Evolutionary conservation across 2,797 vertebrate species (phyloP), one percentile per base, ranked within the genome.

Genomic region (Schizothorax lantsangensis): DNA sequence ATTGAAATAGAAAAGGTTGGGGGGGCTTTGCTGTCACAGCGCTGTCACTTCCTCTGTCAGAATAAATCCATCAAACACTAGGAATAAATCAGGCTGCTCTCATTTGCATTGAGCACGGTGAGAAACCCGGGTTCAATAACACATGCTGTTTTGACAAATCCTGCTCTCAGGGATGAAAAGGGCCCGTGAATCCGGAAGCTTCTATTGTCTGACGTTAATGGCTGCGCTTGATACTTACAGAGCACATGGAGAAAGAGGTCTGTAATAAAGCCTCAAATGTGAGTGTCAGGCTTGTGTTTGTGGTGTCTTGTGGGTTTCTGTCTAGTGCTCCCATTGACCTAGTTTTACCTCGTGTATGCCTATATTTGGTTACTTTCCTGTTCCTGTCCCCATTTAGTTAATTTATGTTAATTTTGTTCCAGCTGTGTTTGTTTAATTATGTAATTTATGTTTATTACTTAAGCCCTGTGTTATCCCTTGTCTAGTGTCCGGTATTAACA

Each of bases 11-110:
- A 84, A 86, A 45, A 88, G 84, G 90, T 79, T 89, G 68, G 81
- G 83, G 86, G 88, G 92, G 88, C 89, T 87, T 86, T 90, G 89
- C 93, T 94, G 94, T 95, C 94, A 94, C 93, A 88, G 69, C 57
- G 91, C 94, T 95, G 95, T 95, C 95, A 94, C 93, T 21, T 89
- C 92, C 93, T 94, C 93, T 95, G 94, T 95, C 95, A 95, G 94
- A 93, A 94, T 91, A 93, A 91, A 95, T 95, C 94, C 94, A 94
- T 95, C 95, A 95, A 88, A 85, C 3, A 54, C 92, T 91, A 89
- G 78, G 93, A 94, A 94, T 93, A 94, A 90, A 85, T 92, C 94
- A 88, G 91, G 91, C 91, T 91, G 66, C 47, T 79, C 92, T 91
- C 93, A 95, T 95, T 94, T 94, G 93, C 95, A 95, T 86, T 94